phyloP scores from a whole-genome alignment of 2,888 invertebrate genomes.

The Chrysolina americana region DNA sequence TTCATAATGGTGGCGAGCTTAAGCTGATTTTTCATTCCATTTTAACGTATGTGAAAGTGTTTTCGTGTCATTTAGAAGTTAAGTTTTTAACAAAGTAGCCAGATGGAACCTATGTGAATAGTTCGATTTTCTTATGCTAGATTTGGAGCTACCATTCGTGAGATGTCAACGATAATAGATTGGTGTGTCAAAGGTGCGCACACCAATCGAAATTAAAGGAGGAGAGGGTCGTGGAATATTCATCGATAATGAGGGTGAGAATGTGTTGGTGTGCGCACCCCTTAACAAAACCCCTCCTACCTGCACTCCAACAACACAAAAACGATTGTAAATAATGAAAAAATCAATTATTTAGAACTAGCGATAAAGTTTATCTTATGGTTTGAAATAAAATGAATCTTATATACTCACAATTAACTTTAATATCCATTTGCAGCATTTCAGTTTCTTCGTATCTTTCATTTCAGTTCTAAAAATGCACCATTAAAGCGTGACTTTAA shows the following conservation, averaged over 20 bases:
- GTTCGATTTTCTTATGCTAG: constrained; percentile 38
- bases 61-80: constrained; percentile 45
- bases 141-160: constrained; percentile 28
- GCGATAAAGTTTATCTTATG: background rate
- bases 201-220: constrained; percentile 55
- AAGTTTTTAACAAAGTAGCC: constrained; percentile 44
- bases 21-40: constrained; percentile 50
- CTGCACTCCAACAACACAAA: constrained; percentile 42
- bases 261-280: constrained; percentile 69
- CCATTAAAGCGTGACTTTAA: background rate
- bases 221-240: background rate
- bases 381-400: background rate
- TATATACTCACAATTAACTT: background rate
- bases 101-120: constrained; percentile 30
- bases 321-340: constrained; percentile 44
- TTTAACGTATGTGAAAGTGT: constrained; percentile 50
- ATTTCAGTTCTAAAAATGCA: background rate
- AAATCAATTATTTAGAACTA: constrained; percentile 17
- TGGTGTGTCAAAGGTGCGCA: constrained; percentile 61
- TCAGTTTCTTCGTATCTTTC: background rate
- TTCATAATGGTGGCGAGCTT: constrained; percentile 57
- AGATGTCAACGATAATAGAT: constrained; percentile 55
- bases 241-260: constrained; percentile 53
- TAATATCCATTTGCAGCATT: background rate
- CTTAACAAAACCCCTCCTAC: constrained; percentile 57